Conservation (phyloP, 2,797 vertebrate genomes). For the Lithobates sylvaticus region DNA sequence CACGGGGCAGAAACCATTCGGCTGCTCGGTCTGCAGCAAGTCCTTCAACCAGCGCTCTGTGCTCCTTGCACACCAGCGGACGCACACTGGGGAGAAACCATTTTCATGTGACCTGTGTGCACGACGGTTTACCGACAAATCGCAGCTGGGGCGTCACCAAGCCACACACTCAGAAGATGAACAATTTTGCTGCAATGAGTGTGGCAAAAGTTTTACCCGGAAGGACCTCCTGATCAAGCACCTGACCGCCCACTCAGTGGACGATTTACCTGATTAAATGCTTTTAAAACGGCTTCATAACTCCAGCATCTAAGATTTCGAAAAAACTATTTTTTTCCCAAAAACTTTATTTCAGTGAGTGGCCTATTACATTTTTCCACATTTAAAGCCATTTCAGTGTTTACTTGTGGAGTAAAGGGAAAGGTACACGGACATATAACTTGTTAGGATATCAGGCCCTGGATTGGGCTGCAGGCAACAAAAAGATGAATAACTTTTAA, state of each 20-base stretch:
- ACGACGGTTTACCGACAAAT: neutral
- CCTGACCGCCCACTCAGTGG: neutral
- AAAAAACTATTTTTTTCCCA: no score
- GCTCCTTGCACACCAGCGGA: neutral
- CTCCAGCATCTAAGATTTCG: no score
- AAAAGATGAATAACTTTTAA: no score
- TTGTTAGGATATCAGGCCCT: no score
- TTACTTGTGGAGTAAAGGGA: no score
- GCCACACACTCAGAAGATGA: conserved; percentile 11
- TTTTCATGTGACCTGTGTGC: neutral
- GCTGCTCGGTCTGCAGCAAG: conserved; percentile 5
- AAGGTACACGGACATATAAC: no score
- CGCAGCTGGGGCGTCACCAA: neutral
- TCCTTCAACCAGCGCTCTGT: conserved; percentile 1
- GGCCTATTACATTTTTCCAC: no score
- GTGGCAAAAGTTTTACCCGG: neutral
- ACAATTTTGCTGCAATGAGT: conserved; percentile 3
- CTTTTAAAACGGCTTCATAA: no score
- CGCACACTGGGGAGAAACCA: conserved; percentile 20
- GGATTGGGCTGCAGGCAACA: no score
- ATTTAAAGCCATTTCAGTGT: no score
- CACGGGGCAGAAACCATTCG: conserved; percentile 3
- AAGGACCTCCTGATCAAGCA: neutral
- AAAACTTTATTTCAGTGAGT: no score
- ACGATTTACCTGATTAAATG: neutral